These are phyloP conservation scores for Dynastes maya DNA, from an alignment of 2,888 invertebrate genomes.

Conservation along the genomic window DNA sequence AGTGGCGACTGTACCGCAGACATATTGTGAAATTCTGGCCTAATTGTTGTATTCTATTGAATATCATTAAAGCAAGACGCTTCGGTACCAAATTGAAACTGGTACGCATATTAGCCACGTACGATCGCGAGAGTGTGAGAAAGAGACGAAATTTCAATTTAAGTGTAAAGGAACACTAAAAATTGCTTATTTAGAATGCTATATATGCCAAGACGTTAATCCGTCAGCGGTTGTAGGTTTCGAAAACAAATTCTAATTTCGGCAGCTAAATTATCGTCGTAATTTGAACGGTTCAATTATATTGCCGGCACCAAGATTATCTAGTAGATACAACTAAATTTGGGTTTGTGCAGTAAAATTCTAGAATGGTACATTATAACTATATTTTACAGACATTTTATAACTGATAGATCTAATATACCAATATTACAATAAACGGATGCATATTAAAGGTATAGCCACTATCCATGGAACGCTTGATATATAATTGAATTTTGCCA, in stretches of 20 bases:
- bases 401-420: too few relatives aligned
- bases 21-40: constrained; percentile 41
- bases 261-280: not conserved
- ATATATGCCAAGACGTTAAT: constrained; percentile 7
- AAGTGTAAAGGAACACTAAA: constrained; percentile 22
- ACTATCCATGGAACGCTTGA: too few relatives aligned
- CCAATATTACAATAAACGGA: too few relatives aligned
- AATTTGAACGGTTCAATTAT: constrained; percentile 4
- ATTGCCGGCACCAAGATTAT: not conserved
- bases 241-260: constrained; percentile 22
- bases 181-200: constrained; percentile 28
- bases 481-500: too few relatives aligned
- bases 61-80: constrained; percentile 29
- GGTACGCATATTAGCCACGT: not conserved
- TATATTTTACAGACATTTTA: too few relatives aligned
- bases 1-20: constrained; percentile 37
- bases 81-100: not conserved
- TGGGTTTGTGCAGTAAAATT: not conserved
- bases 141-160: constrained; percentile 15
- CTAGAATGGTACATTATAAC: too few relatives aligned
- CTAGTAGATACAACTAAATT: constrained; percentile 5
- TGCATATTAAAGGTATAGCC: too few relatives aligned
- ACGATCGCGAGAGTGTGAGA: not conserved
- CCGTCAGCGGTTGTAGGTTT: not conserved
- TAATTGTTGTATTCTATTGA: constrained; percentile 39